These are phyloP conservation scores for Philereme transversata DNA, from an alignment of 2,888 invertebrate genomes.

Conservation along the genomic window DNA sequence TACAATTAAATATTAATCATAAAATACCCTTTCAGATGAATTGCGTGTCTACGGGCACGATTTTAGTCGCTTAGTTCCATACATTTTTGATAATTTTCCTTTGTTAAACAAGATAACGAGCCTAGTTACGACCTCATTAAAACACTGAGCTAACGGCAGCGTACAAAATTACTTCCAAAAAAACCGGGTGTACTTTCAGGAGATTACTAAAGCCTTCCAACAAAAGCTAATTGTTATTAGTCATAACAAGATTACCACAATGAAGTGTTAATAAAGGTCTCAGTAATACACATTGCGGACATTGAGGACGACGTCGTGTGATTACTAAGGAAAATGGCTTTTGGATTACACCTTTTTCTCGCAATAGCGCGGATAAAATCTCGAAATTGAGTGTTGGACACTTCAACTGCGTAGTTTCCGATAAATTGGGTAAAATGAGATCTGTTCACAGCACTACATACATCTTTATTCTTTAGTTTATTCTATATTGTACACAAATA, in stretches of 20 bases:
- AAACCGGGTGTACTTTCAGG: background rate
- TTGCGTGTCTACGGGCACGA: too few relatives aligned
- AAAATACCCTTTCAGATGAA: too few relatives aligned
- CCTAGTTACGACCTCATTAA: too few relatives aligned
- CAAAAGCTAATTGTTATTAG: constrained; percentile 10
- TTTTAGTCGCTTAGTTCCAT: too few relatives aligned
- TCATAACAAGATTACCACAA: constrained; percentile 11
- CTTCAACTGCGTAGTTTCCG: background rate
- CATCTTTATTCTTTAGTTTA: too few relatives aligned
- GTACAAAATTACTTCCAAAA: constrained; percentile 9
- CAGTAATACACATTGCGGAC: constrained; percentile 21
- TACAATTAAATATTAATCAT: too few relatives aligned
- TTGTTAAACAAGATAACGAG: too few relatives aligned
- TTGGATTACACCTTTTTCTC: constrained; percentile 24
- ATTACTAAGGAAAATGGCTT: constrained; percentile 25
- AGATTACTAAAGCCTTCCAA: background rate
- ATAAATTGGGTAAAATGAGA: background rate
- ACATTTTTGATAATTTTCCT: too few relatives aligned
- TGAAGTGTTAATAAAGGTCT: constrained; percentile 12
- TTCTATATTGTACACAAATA: too few relatives aligned
- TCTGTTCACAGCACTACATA: too few relatives aligned
- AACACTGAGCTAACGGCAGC: constrained; percentile 16
- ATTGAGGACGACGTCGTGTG: constrained; percentile 22
- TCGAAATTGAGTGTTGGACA: constrained; percentile 19
- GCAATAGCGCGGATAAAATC: constrained; percentile 20